These are phyloP conservation scores for Ceratina japonica DNA, from an alignment of 1,140 invertebrate genomes.

Conservation along the genomic window DNA sequence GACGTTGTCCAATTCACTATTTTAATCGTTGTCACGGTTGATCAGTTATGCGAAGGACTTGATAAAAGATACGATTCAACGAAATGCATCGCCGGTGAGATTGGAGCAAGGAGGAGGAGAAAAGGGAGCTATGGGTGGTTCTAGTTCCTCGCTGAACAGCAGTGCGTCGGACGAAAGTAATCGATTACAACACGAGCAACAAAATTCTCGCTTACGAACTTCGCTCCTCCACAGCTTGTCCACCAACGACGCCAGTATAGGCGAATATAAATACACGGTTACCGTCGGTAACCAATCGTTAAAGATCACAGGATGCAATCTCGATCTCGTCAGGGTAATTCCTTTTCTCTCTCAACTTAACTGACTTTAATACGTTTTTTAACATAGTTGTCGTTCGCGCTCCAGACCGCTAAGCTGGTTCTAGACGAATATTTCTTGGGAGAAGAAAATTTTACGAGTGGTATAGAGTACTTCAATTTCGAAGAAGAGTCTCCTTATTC, in stretches of 20 bases:
- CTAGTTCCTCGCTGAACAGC: constrained; percentile 85
- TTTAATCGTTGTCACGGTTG: constrained; percentile 33
- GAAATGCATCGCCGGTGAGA: constrained; percentile 93
- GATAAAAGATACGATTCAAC: constrained; percentile 94
- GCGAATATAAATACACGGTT: constrained; percentile 93
- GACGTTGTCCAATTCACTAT: not conserved
- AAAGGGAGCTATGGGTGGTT: constrained; percentile 83
- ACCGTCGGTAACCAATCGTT: constrained; percentile 88
- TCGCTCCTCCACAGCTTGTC: constrained; percentile 88
- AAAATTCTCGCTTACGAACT: constrained; percentile 68
- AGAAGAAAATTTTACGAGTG: constrained; percentile 78
- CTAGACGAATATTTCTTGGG: constrained; percentile 90
- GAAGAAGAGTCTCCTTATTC: constrained; percentile 73
- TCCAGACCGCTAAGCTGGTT: constrained; percentile 91
- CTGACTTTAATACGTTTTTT: constrained; percentile 18
- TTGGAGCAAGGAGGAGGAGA: constrained; percentile 81
- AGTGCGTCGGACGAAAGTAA: constrained; percentile 87
- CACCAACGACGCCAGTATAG: constrained; percentile 89
- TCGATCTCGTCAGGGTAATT: constrained; percentile 89
- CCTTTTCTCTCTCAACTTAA: constrained; percentile 4
- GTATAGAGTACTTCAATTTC: constrained; percentile 80
- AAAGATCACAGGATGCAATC: constrained; percentile 90
- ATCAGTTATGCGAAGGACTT: constrained; percentile 91
- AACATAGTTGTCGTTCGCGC: constrained; percentile 44
- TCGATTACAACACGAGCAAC: constrained; percentile 74